Conservation (phyloP, 1,140 invertebrate species). For the Bombus sylvicola region DNA sequence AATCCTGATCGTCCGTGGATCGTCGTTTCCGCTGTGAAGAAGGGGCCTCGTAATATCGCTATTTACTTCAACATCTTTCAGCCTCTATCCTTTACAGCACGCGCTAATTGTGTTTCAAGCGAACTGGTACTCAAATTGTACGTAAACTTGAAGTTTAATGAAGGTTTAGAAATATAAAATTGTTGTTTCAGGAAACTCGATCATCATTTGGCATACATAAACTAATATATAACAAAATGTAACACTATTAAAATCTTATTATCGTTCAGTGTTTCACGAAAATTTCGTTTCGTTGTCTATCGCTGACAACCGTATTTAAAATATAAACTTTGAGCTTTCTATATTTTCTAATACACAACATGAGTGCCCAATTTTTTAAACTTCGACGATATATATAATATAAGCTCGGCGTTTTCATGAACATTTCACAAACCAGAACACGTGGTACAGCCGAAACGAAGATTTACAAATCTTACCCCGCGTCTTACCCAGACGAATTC, state of each 20-base stretch:
- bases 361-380: not conserved
- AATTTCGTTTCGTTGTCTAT: no score
- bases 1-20: constrained; percentile 61
- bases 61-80: not conserved
- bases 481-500: constrained; percentile 51
- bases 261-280: no score
- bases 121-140: not conserved
- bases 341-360: no score
- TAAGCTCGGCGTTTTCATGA: no score
- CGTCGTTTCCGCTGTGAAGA: constrained; percentile 37
- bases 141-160: not conserved
- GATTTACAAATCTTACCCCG: not conserved
- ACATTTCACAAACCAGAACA: not conserved
- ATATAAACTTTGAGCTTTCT: no score
- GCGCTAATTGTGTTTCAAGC: not conserved
- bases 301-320: no score
- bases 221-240: not conserved
- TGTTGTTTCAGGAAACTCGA: not conserved
- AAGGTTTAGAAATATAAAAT: not conserved
- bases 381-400: not conserved
- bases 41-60: not conserved
- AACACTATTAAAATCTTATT: no score
- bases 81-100: no score
- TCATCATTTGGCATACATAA: not conserved
- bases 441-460: not conserved